Base-by-base conservation (phyloP, 2,797 vertebrate species). In the Galaxias olidus region DNA sequence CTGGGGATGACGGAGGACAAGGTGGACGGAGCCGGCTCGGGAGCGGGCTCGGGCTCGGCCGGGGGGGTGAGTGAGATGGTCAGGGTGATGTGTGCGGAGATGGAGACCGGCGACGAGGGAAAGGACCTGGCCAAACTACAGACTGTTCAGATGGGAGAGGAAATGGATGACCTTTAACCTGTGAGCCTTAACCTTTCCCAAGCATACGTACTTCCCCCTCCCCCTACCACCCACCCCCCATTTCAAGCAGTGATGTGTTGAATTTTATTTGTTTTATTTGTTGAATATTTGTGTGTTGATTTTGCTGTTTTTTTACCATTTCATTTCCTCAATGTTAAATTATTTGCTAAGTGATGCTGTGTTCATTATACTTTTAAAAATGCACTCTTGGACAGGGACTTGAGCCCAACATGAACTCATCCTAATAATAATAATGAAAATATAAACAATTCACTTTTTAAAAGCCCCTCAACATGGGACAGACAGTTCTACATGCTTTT, bases 81-180 rank as follows among this genome's bases (percentile, higher is more conserved):
- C 41, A 93, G 94, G 69, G 91, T 89, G 0, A 94, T 96, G 81
- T 98, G 96, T 63, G 95, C 94, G 77, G 96, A 98, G 74, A 91
- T 98, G 88, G 96, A 95, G 82, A 90, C 91, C 0, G 94, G 68
- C 41, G 77, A 93, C 79, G 95, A 94, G 86, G 30, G 30, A 30
- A 96, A 96, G 75, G 93, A 97, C 81, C 91, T 97, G 77, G 95
- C 95, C 89, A 97, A 98, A 92, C 92, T 98, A 90, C 94, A 97
- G 77, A 98, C 95, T 78, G 98, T 99, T 81, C 95, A 97, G 82
- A 92, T 99, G 94, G 96, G 97, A 68, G 95, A 98, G 91, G 96
- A 98, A 87, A 96, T 98, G 92, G 93, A 93, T 85, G 95, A 98
- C 86, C 94, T 99, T 84, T 98, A 94, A 93, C 84, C 87, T 80